Evolutionary conservation across 2,888 invertebrate species (phyloP).

Genomic region (Lepas anatifera): DNA sequence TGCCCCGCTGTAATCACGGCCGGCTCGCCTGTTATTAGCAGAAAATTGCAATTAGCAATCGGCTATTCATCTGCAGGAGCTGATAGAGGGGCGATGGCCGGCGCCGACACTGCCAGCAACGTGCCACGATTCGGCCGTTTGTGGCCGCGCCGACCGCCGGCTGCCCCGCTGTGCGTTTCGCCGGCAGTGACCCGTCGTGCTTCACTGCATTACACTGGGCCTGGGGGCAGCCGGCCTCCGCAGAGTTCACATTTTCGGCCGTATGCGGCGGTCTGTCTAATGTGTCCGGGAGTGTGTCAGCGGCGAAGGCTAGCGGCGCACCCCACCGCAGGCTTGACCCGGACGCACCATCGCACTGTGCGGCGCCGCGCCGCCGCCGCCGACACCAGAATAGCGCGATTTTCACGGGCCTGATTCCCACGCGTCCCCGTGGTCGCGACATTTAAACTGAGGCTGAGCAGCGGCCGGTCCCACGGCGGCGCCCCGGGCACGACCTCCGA

Average conservation of each 20-base stretch:
- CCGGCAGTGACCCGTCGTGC: no score
- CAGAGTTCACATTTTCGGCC: no score
- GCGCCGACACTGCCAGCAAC: neutral
- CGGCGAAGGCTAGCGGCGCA: no score
- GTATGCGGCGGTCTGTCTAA: no score
- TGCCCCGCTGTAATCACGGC: neutral
- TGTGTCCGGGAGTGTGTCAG: no score
- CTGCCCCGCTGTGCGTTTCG: no score
- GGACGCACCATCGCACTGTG: neutral
- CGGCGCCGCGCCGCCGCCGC: neutral
- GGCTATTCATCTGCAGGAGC: neutral
- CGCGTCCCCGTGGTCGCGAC: neutral
- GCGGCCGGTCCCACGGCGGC: neutral
- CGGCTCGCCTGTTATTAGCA: neutral
- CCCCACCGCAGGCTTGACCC: neutral
- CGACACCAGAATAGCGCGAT: neutral
- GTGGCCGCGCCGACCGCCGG: no score
- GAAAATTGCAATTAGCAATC: conserved; percentile 7
- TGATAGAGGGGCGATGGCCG: neutral
- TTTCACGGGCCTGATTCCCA: neutral
- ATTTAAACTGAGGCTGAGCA: conserved; percentile 1
- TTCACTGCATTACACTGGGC: no score
- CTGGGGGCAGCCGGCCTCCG: no score
- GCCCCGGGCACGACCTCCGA: neutral
- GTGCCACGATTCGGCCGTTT: no score